Conservation (phyloP, 2,888 invertebrate species). For the Emesis furor region DNA sequence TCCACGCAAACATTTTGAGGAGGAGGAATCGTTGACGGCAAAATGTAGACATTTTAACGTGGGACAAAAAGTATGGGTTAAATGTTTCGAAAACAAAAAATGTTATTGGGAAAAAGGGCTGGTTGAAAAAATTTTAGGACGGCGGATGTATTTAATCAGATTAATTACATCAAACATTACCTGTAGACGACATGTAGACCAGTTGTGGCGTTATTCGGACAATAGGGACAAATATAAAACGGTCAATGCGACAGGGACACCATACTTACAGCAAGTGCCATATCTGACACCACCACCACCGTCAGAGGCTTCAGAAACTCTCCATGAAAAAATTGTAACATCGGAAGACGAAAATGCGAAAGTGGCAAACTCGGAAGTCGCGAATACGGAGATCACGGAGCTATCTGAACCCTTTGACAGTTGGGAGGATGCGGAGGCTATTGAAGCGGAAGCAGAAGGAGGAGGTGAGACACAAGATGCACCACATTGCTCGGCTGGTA, state of each 20-base stretch:
- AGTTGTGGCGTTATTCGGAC: too few species aligned
- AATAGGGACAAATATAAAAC: too few species aligned
- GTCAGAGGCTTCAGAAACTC: background rate
- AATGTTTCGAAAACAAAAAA: background rate
- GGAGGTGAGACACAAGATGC: slow-evolving; percentile 2
- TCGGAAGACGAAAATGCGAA: too few species aligned
- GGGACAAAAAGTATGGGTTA: background rate
- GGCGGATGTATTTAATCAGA: too few species aligned
- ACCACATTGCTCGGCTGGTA: background rate
- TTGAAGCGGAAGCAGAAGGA: background rate
- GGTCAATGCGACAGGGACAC: too few species aligned
- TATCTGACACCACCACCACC: background rate
- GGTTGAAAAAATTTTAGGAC: background rate
- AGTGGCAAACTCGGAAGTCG: background rate
- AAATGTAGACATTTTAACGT: background rate
- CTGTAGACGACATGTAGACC: too few species aligned
- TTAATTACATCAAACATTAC: too few species aligned
- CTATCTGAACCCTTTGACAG: background rate
- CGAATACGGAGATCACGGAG: background rate
- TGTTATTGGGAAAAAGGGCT: background rate
- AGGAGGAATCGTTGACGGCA: background rate
- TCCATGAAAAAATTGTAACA: too few species aligned
- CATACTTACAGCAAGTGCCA: too few species aligned
- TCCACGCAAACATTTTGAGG: background rate
- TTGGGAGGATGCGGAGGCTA: background rate